Evolutionary conservation across 2,888 invertebrate genomes (phyloP).

Genomic region (Cynaeus angustus): DNA sequence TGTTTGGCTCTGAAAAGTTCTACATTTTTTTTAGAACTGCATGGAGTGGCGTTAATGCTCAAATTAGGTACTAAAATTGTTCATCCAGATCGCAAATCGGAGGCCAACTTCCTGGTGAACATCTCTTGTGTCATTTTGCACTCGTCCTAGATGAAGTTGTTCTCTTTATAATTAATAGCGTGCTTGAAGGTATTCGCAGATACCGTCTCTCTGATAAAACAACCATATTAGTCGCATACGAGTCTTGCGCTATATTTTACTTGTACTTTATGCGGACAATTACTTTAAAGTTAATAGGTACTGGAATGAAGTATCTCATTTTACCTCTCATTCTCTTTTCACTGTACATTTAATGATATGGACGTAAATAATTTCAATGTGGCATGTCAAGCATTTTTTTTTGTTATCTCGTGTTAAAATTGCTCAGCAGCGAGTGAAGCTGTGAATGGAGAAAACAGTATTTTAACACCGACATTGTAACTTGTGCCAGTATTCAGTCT

Average conservation of each 20-base stretch:
- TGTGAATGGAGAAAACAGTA: conserved; percentile 1
- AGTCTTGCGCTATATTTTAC: conserved; percentile 22
- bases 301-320: conserved; percentile 16
- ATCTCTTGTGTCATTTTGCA: too few species aligned
- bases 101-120: too few species aligned
- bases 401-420: conserved; percentile 11
- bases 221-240: conserved; percentile 11
- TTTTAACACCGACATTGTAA: conserved; percentile 21
- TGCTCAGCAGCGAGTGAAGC: conserved; percentile 9
- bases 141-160: too few species aligned
- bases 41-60: too few species aligned
- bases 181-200: background rate
- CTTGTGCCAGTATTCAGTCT: conserved; percentile 24
- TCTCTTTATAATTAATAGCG: too few species aligned
- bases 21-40: too few species aligned
- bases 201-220: conserved; percentile 12
- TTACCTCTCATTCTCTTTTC: background rate
- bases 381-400: conserved; percentile 14
- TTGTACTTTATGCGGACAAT: conserved; percentile 35
- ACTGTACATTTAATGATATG: conserved; percentile 18
- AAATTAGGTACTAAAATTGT: too few species aligned
- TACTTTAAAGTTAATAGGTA: conserved; percentile 27
- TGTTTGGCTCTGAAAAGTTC: too few species aligned
- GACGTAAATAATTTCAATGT: conserved; percentile 24
- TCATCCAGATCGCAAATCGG: too few species aligned